Evolutionary conservation across 1,140 invertebrate genomes (phyloP).

Genomic region (Lordiphosa stackelbergi): DNA sequence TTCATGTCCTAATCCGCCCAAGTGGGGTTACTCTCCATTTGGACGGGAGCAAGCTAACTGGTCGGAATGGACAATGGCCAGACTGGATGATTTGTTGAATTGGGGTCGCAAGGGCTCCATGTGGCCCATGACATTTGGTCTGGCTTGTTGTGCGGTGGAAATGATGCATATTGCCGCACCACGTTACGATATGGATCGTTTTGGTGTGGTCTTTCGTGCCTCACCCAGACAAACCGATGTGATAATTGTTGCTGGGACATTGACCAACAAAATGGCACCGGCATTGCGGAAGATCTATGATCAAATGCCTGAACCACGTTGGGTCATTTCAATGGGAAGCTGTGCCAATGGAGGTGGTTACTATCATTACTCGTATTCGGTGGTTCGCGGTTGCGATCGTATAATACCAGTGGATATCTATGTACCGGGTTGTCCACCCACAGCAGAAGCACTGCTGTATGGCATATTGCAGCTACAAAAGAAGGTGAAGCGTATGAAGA

Average conservation of each 20-base stretch:
- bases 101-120: conserved; percentile 94
- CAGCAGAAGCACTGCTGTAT: conserved; percentile 96
- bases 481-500: conserved; percentile 93
- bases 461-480: conserved; percentile 96
- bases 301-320: conserved; percentile 94
- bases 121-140: conserved; percentile 97
- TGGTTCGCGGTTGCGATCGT: conserved; percentile 96
- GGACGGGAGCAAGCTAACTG: conserved; percentile 78
- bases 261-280: conserved; percentile 99
- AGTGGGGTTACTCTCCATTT: conserved; percentile 56
- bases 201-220: conserved; percentile 94
- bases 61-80: conserved; percentile 86
- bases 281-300: conserved; percentile 94
- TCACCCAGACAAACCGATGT: conserved; percentile 96
- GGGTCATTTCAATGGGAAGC: conserved; percentile 99
- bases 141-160: conserved; percentile 98
- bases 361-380: conserved; percentile 99
- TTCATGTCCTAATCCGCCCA: conserved; percentile 26
- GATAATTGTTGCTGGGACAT: conserved; percentile 97
- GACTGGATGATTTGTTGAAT: conserved; percentile 95
- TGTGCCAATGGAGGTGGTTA: conserved; percentile 99
- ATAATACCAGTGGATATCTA: conserved; percentile 99
- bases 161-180: conserved; percentile 99
- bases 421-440: conserved; percentile 98
- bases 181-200: conserved; percentile 96